Base-by-base conservation (phyloP, 2,888 invertebrate species). In the Thera britannica region DNA sequence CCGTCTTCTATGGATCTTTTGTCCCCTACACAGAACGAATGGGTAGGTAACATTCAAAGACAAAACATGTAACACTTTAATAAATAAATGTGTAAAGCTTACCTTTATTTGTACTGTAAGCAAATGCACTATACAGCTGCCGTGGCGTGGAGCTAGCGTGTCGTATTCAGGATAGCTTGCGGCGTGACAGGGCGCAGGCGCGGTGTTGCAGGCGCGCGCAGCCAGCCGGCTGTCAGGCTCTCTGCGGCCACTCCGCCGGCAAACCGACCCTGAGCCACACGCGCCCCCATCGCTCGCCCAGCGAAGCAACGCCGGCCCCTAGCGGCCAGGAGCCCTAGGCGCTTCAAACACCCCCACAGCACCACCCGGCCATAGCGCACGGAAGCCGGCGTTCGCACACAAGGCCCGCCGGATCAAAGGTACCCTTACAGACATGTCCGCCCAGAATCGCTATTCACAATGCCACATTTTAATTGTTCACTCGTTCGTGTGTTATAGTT, bases 241-340 rank as follows among this genome's bases (percentile, higher is more conserved):
- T 65, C 73, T 75, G 75, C 75, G 73, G 75, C 83, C 92, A 93
- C 90, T 92, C 90, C 92, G 89, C 91, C 93, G 92, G 90, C 88
- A 89, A 80, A 86, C 87, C 87, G 88, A 88, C 85, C 87, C 83
- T 85, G 83, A 88, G 87, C 82, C 82, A 90, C 87, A 90, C 92
- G 90, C 89, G 86, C 88, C 86, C 84, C 84, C 81, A 80, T 83
- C 87, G 89, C 86, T 85, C 89, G 88, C 90, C 81, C 82, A 85
- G 85, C 88, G 85, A 79, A 89, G 90, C 90, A 89, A 90, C 92
- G 90, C 92, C 92, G 92, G 93, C 92, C 93, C 90, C 83, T 87
- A 79, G 91, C 90, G 92, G 91, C 92, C 90, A 84, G 91, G 87
- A 90, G 91, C 91, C 90, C 84, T 83, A 80, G 90, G 90, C 87